These are phyloP conservation scores for Mormoops blainvillei DNA, from an alignment of 2,113 vertebrate genomes.

Conservation along the genomic window DNA sequence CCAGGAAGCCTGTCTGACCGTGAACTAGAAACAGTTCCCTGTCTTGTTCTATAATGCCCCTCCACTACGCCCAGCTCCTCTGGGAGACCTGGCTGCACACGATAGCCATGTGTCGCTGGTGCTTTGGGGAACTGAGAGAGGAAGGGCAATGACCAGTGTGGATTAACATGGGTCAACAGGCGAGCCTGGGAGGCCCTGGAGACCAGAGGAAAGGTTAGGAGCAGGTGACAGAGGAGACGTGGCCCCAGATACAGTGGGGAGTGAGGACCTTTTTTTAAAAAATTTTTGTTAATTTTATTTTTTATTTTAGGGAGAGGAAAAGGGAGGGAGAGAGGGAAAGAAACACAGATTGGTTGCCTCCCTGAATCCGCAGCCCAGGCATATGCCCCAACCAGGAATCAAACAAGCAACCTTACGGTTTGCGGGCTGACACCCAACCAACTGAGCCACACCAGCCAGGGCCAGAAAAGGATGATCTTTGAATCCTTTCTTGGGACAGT, in stretches of 20 bases:
- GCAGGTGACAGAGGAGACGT: neutral
- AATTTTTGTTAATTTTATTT: no score
- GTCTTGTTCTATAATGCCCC: accelerated
- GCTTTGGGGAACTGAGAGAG: neutral
- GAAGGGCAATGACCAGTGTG: neutral
- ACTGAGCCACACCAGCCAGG: no score
- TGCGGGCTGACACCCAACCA: no score
- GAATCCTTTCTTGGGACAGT: no score
- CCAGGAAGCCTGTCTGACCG: neutral
- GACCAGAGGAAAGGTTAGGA: neutral
- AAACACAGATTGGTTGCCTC: no score
- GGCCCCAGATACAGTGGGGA: neutral
- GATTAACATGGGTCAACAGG: no score
- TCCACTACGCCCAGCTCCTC: neutral
- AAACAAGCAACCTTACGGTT: no score
- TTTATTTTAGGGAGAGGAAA: no score
- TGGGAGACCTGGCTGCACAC: accelerated
- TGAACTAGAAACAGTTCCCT: neutral
- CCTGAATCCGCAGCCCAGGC: no score
- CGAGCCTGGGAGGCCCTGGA: no score
- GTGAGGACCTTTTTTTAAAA: neutral
- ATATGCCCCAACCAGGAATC: no score
- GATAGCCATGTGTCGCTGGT: accelerated
- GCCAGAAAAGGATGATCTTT: neutral
- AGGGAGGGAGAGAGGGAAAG: no score